A percentile compares a stretch with the other conserved stretches of the same genome.
Evolutionary conservation across 2,797 vertebrate genomes (phyloP).

Genomic region (Hyperoplus immaculatus): DNA sequence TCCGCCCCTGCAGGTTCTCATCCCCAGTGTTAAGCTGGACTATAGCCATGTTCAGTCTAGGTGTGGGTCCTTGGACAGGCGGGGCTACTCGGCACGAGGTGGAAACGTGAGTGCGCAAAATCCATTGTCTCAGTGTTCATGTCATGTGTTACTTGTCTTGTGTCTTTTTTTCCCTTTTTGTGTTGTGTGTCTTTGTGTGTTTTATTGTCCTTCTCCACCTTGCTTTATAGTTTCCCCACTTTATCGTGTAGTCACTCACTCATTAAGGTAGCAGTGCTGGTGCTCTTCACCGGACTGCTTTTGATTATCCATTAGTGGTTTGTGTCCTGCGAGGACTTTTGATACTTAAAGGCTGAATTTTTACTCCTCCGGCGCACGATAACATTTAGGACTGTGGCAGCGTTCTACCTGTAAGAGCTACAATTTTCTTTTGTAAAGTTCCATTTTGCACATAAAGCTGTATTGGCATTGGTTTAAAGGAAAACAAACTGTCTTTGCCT

Average conservation of each 20-base stretch:
- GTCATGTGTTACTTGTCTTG: neutral
- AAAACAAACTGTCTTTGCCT: neutral
- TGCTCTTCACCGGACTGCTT: slow-evolving; percentile 14
- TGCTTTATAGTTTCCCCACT: slow-evolving; percentile 16
- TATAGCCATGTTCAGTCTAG: slow-evolving; percentile 87
- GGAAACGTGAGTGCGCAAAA: slow-evolving; percentile 82
- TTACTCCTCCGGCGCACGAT: slow-evolving; percentile 16
- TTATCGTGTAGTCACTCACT: slow-evolving; percentile 21
- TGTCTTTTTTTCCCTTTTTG: slow-evolving; percentile 44
- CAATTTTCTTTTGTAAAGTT: neutral
- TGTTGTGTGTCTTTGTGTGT: slow-evolving; percentile 38
- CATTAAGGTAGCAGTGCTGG: slow-evolving; percentile 8
- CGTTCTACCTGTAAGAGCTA: neutral
- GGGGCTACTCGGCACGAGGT: slow-evolving; percentile 81
- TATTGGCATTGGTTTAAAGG: neutral
- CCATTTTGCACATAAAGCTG: neutral
- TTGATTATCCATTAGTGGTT: slow-evolving; percentile 33
- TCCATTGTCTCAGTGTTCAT: slow-evolving; percentile 66
- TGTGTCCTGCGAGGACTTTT: slow-evolving; percentile 41
- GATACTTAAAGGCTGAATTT: slow-evolving; percentile 16
- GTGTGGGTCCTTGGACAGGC: slow-evolving; percentile 86
- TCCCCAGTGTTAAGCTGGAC: slow-evolving; percentile 85
- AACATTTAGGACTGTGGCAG: neutral
- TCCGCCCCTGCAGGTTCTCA: slow-evolving; percentile 81
- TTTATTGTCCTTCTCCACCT: slow-evolving; percentile 24